Base-by-base conservation (phyloP, 2,797 vertebrate species). In the Leucoraja ocellata region DNA sequence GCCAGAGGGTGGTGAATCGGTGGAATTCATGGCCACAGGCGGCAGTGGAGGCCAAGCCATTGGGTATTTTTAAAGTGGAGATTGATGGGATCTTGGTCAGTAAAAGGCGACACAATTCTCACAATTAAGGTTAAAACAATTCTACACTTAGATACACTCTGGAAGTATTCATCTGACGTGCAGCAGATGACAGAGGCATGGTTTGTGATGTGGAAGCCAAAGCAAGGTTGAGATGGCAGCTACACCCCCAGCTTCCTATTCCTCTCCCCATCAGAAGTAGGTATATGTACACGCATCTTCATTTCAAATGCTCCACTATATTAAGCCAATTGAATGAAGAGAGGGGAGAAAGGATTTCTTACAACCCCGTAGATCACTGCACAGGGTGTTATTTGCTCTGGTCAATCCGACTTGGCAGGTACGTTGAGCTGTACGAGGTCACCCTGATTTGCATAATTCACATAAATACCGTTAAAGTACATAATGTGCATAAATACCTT, bases 181-280 rank as follows among this genome's bases (percentile, higher is more conserved):
- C 86, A 91, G 93, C 61, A 91, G 93, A 92, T 88, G 63, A 93
- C 86, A 91, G 91, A 91, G 93, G 0, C 79, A 76, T 18, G n/a
- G 0, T 28, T 39, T 78, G 58, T 46, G 46, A 74, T 63, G 65
- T 93, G 61, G 58, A 80, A 91, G 73, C 86, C 86, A 93, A 77
- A 79, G 54, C 36, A 71, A 36, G 54, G 65, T 73, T 91, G 73
- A 73, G 68, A 91, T 91, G 84, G 36, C n/a, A n/a, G 58, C 25
- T 86, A 86, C 28, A n/a, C 61, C 61, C 84, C 4, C 84, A 16
- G 14, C 23, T 36, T 21, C 32, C 18, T 5, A 0, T 54, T 21
- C 88, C 21, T 36, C 1, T 14, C 32, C 65, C 68, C 65, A 46
- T 1, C 32, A 54, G 73, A 74, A 76, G 74, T 92, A 76, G 32